A percentile compares a stretch with the other conserved stretches of the same genome.
Evolutionary conservation across 2,888 invertebrate genomes (phyloP).

Genomic region (Metalampra italica): DNA sequence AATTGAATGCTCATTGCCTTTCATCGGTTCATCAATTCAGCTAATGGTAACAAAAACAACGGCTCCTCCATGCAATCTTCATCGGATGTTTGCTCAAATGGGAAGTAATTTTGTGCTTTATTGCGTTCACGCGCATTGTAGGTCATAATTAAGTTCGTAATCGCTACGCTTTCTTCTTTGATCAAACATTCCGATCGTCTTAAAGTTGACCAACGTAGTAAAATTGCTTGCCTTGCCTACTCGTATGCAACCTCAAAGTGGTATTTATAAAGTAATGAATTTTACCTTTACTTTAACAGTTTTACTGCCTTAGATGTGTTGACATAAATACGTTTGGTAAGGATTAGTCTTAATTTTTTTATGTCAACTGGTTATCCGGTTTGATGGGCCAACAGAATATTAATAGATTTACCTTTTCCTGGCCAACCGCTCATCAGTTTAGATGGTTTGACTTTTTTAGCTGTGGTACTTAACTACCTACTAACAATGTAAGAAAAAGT

Average conservation of each 20-base stretch:
- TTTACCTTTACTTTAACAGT: constrained; percentile 3
- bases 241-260: neutral
- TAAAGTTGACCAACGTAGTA: neutral
- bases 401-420: constrained; percentile 35
- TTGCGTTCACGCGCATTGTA: constrained; percentile 59
- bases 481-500: too few relatives aligned
- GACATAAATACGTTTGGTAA: constrained; percentile 29
- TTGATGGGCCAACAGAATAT: constrained; percentile 44
- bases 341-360: constrained; percentile 33
- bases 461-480: too few relatives aligned
- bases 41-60: constrained; percentile 5
- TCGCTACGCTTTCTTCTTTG: constrained; percentile 59
- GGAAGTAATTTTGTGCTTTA: constrained; percentile 69
- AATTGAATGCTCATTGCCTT: too few relatives aligned
- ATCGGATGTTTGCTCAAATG: constrained; percentile 40
- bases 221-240: neutral
- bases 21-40: neutral
- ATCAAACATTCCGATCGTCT: constrained; percentile 13
- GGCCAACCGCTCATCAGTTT: constrained; percentile 11
- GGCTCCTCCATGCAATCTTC: constrained; percentile 23
- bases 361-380: constrained; percentile 45
- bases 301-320: constrained; percentile 21
- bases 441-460: neutral
- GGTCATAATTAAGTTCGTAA: constrained; percentile 54
- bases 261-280: neutral